Evolutionary conservation across 2,888 invertebrate genomes (phyloP).

Genomic region (Eupeodes luniger): DNA sequence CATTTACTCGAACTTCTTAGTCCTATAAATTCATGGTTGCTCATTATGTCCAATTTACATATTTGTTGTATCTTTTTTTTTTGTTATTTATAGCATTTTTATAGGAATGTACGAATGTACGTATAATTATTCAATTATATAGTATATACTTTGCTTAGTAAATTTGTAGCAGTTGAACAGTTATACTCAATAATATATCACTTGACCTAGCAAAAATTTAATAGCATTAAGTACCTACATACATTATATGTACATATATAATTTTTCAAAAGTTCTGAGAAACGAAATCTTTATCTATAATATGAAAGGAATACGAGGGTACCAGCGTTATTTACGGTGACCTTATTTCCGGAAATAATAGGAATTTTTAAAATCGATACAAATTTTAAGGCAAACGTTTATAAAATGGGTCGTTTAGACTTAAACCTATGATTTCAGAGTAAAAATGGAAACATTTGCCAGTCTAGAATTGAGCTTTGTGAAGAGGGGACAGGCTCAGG

Average conservation of each 20-base stretch:
- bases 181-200: not conserved
- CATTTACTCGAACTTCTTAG: not conserved
- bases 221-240: slow-evolving; percentile 41
- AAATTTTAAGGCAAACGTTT: not conserved
- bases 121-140: not conserved
- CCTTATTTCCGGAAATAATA: not conserved
- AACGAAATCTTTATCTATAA: slow-evolving; percentile 1
- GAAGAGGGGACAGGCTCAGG: too few species aligned
- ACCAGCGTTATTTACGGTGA: slow-evolving; percentile 7
- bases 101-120: not conserved
- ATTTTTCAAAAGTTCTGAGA: slow-evolving; percentile 1
- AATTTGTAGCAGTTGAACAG: not conserved
- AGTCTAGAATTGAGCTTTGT: too few species aligned
- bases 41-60: slow-evolving; percentile 10
- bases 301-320: not conserved
- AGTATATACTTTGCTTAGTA: not conserved
- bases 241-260: too few species aligned
- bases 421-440: too few species aligned
- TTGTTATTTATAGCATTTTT: not conserved
- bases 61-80: not conserved
- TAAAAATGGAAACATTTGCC: too few species aligned
- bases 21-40: not conserved
- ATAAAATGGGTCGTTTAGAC: too few species aligned
- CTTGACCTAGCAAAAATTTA: slow-evolving; percentile 46
- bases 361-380: too few species aligned